Evolutionary conservation across 2,888 invertebrate species (phyloP), one percentile per base, ranked within the genome.

Genomic region (Philereme vetulata): DNA sequence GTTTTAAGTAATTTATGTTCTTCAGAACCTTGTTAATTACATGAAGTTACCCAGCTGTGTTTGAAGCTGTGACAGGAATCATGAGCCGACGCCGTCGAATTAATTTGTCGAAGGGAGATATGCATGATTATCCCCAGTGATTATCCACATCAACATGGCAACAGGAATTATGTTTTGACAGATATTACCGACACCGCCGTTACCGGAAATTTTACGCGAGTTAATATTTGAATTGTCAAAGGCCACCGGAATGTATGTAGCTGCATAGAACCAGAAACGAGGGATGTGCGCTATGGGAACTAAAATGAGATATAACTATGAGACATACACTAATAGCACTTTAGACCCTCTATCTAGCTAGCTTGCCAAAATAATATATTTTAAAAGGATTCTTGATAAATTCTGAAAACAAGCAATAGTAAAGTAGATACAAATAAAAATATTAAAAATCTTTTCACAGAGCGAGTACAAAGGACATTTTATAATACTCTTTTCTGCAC

Each of bases 61-160:
- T 8, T 4, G 3, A 11, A 32, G 10, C 54, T 58, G 48, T 51
- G 58, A 21, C 58, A 51, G 51, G 57, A 51, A 51, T 53, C 56
- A 53, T 56, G 61, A 56, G 49, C 53, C 46, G 53, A 53, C 58
- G 57, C 50, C 49, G 67, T 69, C 67, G 60, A 70, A 72, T 73
- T 77, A 68, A 76, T 76, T 77, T 75, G 72, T 73, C 72, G 65
- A 71, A 68, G 65, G 66, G 68, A 68, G 69, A 70, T 60, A 62
- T 66, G 59, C 64, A 63, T 68, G 61, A 70, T 65, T 66, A 70
- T 69, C 64, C 61, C 61, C 56, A 56, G 63, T 68, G 67, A 69
- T 71, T 68, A 64, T 60, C 65, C 61, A 60, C 64, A 65, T 60
- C 63, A 62, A 58, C 61, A 66, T 52, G 55, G 58, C 58, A 60